Percentiles rank a stretch among this genome's conserved stretches.
Evolutionary conservation across 1,140 invertebrate species (phyloP).

Genomic region (Trinorchestia longiramus): DNA sequence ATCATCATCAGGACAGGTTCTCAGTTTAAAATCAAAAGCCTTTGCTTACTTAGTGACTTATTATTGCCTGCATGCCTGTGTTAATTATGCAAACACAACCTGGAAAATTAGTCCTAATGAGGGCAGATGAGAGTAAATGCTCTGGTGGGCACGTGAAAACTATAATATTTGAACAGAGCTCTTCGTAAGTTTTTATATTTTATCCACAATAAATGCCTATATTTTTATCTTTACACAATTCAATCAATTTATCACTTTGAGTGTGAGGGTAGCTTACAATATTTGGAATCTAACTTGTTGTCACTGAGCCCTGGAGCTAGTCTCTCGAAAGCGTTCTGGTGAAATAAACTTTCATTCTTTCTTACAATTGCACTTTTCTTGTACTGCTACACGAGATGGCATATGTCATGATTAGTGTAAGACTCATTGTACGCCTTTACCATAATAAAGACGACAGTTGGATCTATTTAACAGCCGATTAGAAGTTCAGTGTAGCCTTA

Average conservation of each 20-base stretch:
- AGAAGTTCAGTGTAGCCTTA: background rate
- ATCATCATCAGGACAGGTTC: background rate
- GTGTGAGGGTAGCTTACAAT: too few relatives aligned
- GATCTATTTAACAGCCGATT: background rate
- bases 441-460: background rate
- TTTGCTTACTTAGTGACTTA: background rate
- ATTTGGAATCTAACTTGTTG: too few relatives aligned
- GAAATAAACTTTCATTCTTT: background rate
- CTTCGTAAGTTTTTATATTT: too few relatives aligned
- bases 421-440: background rate
- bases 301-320: too few relatives aligned
- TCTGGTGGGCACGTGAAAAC: background rate
- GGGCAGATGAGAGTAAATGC: background rate
- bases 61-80: background rate
- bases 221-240: too few relatives aligned
- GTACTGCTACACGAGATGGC: background rate
- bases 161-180: background rate
- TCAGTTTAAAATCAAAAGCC: background rate
- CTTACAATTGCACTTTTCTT: background rate
- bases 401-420: too few relatives aligned
- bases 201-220: too few relatives aligned
- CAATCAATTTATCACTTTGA: too few relatives aligned
- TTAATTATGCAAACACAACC: background rate
- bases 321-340: too few relatives aligned
- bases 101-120: background rate